Conservation (phyloP, 2,797 vertebrate genomes). For the Natrix natrix region DNA sequence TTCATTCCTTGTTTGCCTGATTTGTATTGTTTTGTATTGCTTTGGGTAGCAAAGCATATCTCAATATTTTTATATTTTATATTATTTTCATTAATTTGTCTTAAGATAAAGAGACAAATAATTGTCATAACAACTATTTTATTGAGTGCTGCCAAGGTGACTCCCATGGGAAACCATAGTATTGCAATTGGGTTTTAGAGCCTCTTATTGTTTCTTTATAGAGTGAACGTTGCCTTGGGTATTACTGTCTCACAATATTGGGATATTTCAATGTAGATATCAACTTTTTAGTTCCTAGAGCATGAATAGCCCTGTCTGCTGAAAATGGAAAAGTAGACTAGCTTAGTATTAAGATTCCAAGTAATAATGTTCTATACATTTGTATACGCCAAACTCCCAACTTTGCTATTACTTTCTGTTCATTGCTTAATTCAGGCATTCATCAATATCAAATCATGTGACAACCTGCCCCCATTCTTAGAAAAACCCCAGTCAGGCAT, state of each 20-base stretch:
- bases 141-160: background rate
- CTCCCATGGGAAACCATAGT: background rate
- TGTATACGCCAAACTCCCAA: background rate
- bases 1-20: background rate
- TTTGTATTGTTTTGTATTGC: background rate
- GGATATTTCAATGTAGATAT: slow-evolving; percentile 7
- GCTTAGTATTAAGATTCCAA: background rate
- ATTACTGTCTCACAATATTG: slow-evolving; percentile 13
- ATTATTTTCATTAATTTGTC: background rate
- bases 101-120: background rate
- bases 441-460: background rate
- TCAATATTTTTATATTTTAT: background rate
- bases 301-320: background rate
- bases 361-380: background rate
- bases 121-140: background rate
- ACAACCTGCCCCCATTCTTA: background rate
- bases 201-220: background rate
- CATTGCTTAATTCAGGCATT: background rate
- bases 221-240: slow-evolving; percentile 58
- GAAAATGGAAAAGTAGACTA: background rate
- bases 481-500: background rate
- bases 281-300: slow-evolving; percentile 41
- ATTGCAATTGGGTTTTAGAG: background rate
- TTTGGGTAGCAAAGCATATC: background rate
- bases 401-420: background rate